Evolutionary conservation across 2,797 vertebrate genomes (phyloP).

Genomic region (Apogon talboti): DNA sequence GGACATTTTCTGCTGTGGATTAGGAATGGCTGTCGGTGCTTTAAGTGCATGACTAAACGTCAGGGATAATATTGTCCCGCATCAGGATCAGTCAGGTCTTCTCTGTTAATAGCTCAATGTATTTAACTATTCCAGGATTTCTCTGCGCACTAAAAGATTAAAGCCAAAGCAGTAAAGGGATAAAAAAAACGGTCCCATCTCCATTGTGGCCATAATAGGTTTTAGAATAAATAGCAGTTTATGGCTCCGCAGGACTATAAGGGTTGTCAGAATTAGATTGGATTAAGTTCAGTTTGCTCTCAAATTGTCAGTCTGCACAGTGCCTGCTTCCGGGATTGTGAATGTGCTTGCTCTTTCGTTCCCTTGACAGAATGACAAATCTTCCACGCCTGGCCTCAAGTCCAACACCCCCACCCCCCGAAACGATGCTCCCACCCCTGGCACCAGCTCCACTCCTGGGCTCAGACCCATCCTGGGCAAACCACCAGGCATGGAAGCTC

Average conservation of each 20-base stretch:
- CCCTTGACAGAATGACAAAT: conserved; percentile 95
- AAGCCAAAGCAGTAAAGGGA: conserved; percentile 81
- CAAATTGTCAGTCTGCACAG: conserved; percentile 80
- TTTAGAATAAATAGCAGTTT: conserved; percentile 87
- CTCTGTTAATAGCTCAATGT: conserved; percentile 83
- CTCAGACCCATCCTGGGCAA: conserved; percentile 96
- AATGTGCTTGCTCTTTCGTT: conserved; percentile 68
- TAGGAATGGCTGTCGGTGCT: conserved; percentile 80
- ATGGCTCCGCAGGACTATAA: conserved; percentile 79
- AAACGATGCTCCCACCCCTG: conserved; percentile 95
- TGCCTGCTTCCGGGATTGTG: conserved; percentile 69
- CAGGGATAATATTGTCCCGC: conserved; percentile 84
- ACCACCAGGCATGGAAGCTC: conserved; percentile 94
- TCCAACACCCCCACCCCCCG: conserved; percentile 97
- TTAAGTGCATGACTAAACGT: conserved; percentile 85
- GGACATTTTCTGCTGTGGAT: conserved; percentile 77
- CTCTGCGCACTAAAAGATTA: conserved; percentile 80
- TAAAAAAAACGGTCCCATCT: conserved; percentile 77
- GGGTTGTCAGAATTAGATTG: conserved; percentile 85
- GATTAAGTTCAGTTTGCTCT: conserved; percentile 82
- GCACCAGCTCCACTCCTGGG: conserved; percentile 96
- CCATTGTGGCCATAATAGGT: conserved; percentile 86
- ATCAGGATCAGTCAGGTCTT: conserved; percentile 82
- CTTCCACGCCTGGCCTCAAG: conserved; percentile 97
- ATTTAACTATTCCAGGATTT: conserved; percentile 82